Evolutionary conservation across 2,113 vertebrate species (phyloP), one percentile per base, ranked within the genome.

Genomic region (Phoenicopterus ruber): DNA sequence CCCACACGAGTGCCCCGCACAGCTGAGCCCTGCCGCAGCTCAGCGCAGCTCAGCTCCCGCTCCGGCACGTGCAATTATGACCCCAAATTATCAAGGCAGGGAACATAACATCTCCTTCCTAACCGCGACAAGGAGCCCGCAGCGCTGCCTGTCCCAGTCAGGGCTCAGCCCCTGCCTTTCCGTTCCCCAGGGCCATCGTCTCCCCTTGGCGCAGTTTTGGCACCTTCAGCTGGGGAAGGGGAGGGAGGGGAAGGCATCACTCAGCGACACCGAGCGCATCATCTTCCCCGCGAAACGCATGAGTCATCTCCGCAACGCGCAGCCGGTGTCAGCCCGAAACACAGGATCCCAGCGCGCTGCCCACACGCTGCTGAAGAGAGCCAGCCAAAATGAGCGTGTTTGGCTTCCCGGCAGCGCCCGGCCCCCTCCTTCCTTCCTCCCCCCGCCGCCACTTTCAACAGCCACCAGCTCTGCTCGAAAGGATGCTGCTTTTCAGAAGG

Each of bases 231-330:
- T 8, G 34, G 38, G 61, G 54, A 85, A 58, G 31, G 38, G 36
- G 42, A 77, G 29, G 82, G 25, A 55, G 42, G 69, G 40, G 38
- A 34, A 90, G 49, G 58, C 73, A 63, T 49, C 29, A 2, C 74
- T 90, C 3, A 7, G 65, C 2, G 8, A 21, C 57, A 73, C 44
- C 4, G 14, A 71, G 69, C 87, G 70, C 92, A 85, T 73, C 94
- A 36, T 70, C 65, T 46, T 88, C 36, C 12, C 63, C 21, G 3
- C 1, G 9, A 78, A 90, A 46, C 5, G 2, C 65, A 17, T 46
- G 94, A 96, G 81, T 86, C 96, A 97, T 13, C 38, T 20, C 94
- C 6, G 21, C 87, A 42, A 29, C 7, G 6, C 44, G 18, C 90
- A 29, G 93, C 82, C 55, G 7, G 63, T 59, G 89, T 12, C 70